Percentiles rank a stretch among this genome's conserved stretches.
Evolutionary conservation across 1,140 invertebrate species (phyloP).

Genomic region (fruit fly (Drosophila melanogaster)): DNA sequence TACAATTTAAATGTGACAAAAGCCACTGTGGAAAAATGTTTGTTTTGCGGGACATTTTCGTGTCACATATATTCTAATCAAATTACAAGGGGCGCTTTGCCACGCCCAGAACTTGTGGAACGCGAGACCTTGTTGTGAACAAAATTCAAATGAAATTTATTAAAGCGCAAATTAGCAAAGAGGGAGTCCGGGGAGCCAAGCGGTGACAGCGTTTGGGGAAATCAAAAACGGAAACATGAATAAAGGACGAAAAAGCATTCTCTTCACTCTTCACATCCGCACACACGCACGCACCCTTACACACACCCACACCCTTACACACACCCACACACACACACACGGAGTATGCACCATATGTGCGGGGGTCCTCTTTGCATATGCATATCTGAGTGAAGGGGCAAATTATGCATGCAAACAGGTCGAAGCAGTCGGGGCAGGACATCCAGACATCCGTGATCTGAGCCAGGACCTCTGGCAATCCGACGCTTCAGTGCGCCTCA

Average conservation of each 20-base stretch:
- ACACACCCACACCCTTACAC: neutral
- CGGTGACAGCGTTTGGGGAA: constrained; percentile 58
- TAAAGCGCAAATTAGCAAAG: constrained; percentile 63
- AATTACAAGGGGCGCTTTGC: neutral
- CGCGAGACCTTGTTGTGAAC: constrained; percentile 5
- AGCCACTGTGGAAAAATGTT: neutral
- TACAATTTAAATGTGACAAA: neutral
- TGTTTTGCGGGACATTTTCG: neutral
- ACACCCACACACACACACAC: neutral
- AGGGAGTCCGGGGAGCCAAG: constrained; percentile 19
- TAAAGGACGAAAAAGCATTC: constrained; percentile 50
- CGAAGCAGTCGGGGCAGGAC: constrained; percentile 34
- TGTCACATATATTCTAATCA: neutral
- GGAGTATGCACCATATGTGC: constrained; percentile 25
- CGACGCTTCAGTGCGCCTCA: constrained; percentile 55
- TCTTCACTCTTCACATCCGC: constrained; percentile 9
- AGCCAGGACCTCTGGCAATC: constrained; percentile 58
- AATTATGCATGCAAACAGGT: constrained; percentile 59
- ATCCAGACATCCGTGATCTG: constrained; percentile 12
- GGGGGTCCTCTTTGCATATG: constrained; percentile 45
- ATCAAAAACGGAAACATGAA: constrained; percentile 48
- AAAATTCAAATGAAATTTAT: constrained; percentile 71
- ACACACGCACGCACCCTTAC: neutral
- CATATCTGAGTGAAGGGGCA: constrained; percentile 34
- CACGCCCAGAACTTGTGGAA: neutral